Base-by-base conservation (phyloP, 2,888 invertebrate species). In the Drosophila flavopinicola region DNA sequence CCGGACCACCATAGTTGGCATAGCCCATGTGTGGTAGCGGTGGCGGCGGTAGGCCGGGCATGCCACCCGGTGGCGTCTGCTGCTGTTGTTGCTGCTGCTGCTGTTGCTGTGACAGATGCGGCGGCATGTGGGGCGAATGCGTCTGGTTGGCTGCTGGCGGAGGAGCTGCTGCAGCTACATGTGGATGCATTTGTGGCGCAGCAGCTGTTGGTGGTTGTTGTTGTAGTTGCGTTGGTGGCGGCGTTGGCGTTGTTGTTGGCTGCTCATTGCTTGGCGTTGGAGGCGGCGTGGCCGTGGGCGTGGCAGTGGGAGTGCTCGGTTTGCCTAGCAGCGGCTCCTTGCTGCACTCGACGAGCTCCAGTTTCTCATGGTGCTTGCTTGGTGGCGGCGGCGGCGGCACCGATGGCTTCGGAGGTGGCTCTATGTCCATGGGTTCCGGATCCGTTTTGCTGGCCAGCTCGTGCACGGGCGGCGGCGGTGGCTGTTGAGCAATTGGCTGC, bases 211-310 rank as follows among this genome's bases (percentile, higher is more conserved):
- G 65, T 4, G n/a, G 52, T 37, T 52, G 75, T 15, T 48, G 75
- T 27, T 60, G 66, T 15, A 23, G 56, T 5, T 32, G 67, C 24
- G 58, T 20, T 27, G 79, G 57, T 56, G 69, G 59, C 58, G 94
- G 94, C 51, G 93, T 94, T 2, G 87, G 94, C 93, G 84, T 66
- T 35, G 75, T 58, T 15, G 85, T 44, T 13, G 74, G 74, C 33
- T 58, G 49, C 23, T 74, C 78, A 32, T 23, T 71, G 42, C 9
- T 48, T 3, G 58, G 76, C 35, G 29, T 17, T 2, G 48, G 17
- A 10, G 75, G 59, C n/a, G 74, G 48, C 7, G 68, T 70, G 5
- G 69, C 65, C 15, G 67, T 49, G 0, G 85, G 85, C 4, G 79
- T 64, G 3, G 72, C 48, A 4, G 68, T 63, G 6, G 80, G 68